phyloP scores from a whole-genome alignment of 2,797 vertebrate genomes.

The Sebastes vulpes region DNA sequence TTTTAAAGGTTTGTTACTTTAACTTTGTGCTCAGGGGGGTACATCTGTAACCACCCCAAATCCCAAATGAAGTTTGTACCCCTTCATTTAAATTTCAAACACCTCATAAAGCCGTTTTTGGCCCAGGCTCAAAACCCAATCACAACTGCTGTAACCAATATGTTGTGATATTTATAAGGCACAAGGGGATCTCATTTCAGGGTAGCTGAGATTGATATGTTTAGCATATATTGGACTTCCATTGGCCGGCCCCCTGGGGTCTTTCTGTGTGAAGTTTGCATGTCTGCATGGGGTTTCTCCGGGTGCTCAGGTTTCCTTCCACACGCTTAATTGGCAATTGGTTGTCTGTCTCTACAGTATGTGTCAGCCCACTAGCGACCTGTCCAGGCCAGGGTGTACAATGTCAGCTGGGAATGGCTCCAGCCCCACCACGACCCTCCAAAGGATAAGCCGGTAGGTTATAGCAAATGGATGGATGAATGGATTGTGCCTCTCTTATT shows the following conservation, averaged over 20 bases:
- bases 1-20: constrained; percentile 41
- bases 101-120: constrained; percentile 67
- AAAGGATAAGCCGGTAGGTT: neutral
- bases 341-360: neutral
- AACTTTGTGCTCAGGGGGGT: constrained; percentile 28
- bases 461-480: neutral
- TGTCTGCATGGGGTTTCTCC: neutral
- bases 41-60: constrained; percentile 25
- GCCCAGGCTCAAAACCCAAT: constrained; percentile 61
- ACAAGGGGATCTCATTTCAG: constrained; percentile 43
- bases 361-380: neutral
- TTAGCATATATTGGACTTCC: constrained; percentile 37
- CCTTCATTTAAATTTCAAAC: constrained; percentile 68
- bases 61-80: constrained; percentile 44
- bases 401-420: neutral
- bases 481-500: constrained; percentile 27
- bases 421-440: neutral
- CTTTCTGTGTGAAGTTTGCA: neutral
- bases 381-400: neutral
- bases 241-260: neutral
- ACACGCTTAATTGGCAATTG: neutral
- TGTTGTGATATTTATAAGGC: constrained; percentile 59
- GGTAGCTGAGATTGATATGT: constrained; percentile 59
- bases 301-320: neutral
- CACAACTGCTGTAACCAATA: constrained; percentile 53